These are phyloP conservation scores for Cybosia mesomella DNA, from an alignment of 2,888 invertebrate species.

Conservation along the genomic window DNA sequence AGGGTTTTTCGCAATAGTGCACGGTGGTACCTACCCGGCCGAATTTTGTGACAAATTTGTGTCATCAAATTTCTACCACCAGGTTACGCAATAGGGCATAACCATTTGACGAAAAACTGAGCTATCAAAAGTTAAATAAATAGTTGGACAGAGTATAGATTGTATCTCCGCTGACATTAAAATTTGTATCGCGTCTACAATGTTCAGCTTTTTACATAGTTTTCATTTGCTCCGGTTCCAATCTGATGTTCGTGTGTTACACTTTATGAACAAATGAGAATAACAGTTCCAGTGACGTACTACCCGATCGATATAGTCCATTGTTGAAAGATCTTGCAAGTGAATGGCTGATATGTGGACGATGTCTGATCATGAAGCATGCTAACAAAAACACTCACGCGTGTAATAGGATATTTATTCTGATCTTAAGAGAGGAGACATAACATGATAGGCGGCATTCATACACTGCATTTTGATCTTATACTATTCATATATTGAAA, in stretches of 20 bases:
- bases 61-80: no score
- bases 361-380: conserved; percentile 6
- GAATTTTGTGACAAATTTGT: no score
- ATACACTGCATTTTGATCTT: neutral
- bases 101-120: no score
- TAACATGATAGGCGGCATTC: neutral
- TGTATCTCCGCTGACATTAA: conserved; percentile 40
- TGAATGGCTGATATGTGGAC: conserved; percentile 16
- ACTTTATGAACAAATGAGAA: conserved; percentile 30
- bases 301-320: conserved; percentile 30
- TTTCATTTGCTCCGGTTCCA: conserved; percentile 27
- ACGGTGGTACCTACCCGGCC: no score
- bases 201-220: conserved; percentile 19
- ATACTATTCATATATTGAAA: neutral
- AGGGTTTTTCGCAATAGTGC: no score
- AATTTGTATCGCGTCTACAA: conserved; percentile 41
- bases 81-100: no score
- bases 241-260: conserved; percentile 30
- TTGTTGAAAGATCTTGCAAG: conserved; percentile 22
- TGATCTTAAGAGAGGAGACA: neutral
- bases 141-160: no score
- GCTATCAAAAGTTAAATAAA: no score
- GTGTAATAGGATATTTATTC: conserved; percentile 6
- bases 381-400: conserved; percentile 10
- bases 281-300: conserved; percentile 38